phyloP scores from a whole-genome alignment of 1,140 invertebrate species.

The Sminthurinus signatus region DNA sequence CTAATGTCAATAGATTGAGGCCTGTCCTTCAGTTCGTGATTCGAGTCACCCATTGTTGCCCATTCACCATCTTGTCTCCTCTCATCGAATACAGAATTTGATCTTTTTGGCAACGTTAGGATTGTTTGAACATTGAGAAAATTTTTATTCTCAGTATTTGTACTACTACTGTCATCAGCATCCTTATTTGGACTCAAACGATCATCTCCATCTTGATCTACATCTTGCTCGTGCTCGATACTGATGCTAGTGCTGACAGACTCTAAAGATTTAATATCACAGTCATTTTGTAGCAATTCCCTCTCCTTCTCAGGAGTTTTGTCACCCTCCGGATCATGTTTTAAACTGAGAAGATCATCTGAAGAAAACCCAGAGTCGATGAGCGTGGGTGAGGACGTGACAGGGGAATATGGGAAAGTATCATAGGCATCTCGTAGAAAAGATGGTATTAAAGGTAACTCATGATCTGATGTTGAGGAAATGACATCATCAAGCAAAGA shows the following conservation, averaged over 20 bases:
- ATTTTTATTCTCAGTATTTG: not conserved
- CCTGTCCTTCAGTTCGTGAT: slow-evolving; percentile 5
- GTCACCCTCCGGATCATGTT: not conserved
- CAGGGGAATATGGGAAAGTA: not conserved
- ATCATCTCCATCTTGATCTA: not conserved
- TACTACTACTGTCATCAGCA: not conserved
- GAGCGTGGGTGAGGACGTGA: not conserved
- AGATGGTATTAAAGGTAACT: not conserved
- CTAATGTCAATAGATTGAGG: slow-evolving; percentile 22
- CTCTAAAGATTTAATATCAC: not conserved
- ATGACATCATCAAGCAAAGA: not conserved
- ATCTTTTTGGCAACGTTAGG: too few species aligned
- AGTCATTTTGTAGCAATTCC: too few species aligned
- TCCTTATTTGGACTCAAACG: not conserved
- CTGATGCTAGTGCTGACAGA: slow-evolving; percentile 9
- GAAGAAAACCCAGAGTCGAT: slow-evolving; percentile 18
- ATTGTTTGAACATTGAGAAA: not conserved
- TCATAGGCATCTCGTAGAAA: slow-evolving; percentile 7
- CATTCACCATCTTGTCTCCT: too few species aligned
- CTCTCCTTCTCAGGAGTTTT: not conserved
- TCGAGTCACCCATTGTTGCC: not conserved
- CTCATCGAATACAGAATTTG: not conserved
- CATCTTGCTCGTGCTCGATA: not conserved
- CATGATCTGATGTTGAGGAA: too few species aligned
- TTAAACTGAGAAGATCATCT: not conserved